Evolutionary conservation across 2,797 vertebrate species (phyloP), one percentile per base, ranked within the genome.

Genomic region (Mus minutoides): DNA sequence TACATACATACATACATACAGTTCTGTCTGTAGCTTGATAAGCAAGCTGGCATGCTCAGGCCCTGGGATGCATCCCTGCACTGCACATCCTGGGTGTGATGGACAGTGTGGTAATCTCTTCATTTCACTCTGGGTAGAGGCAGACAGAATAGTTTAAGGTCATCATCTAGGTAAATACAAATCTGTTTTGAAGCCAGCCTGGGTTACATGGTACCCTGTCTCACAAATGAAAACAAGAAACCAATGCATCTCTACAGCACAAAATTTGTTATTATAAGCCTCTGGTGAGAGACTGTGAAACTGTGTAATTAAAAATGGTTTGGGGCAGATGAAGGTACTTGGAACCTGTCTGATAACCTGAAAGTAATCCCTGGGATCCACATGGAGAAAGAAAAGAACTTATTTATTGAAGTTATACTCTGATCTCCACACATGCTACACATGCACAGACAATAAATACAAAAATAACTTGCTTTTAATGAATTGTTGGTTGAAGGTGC

Each of bases 231-330:
- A 73, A 73, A 31, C 49, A 88, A 87, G 84, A 87, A 73, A 88
- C 34, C 46, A 87, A 26, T 43, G 19, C 10, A 40, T 75, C 31
- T 52, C 34, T 54, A 26, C 19, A 7, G 19, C 16, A 78, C 16
- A 31, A 87, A 92, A 69, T 87, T 67, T 87, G 6, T 54, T 79
- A 58, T 16, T 60, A 10, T 56, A 49, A 71, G 16, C 49, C 10
- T 88, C 16, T 43, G 31, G 46, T 60, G 24, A 73, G 37, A 75
- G 40, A 62, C 76, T 80, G 17, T 82, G 14, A 34, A 58, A 60
- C 54, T 92, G 24, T 92, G 24, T 93, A 10, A n/a, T 91, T n/a
- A 31, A 93, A 60, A 90, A 46, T 62, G 56, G 84, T 62, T 88
- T 31, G 84, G 40, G 43, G 29, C 60, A n/a, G 46, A 49, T 56